Base-by-base conservation (phyloP, 1,140 invertebrate species). In the Leptopilina clavipes region DNA sequence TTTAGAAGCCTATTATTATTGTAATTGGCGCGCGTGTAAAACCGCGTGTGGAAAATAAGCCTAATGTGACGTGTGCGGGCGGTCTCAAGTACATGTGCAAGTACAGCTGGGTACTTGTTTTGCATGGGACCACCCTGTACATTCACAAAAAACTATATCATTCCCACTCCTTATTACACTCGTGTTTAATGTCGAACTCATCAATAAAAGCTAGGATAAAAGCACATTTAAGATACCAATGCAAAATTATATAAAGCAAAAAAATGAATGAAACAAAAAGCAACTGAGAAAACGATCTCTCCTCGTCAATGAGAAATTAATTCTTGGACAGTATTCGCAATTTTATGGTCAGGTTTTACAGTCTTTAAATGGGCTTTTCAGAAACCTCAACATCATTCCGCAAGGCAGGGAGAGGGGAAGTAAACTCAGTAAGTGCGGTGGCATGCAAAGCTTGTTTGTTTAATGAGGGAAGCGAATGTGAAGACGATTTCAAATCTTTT, bases 21-120 rank as follows among this genome's bases (percentile, higher is more conserved):
- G 86, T 90, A 90, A 90, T 90, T 89, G 86, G 86, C 83, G 85
- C 85, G 86, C 86, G 84, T 86, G 86, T 87, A 88, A 88, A 88
- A 87, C 81, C 83, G 84, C 85, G 84, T 88, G 88, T 89, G 89
- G 88, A 90, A 90, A 90, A 90, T 89, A 84, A 89, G 85, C 85
- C 82, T 89, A 89, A 90, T 87, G 86, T 86, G 86, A 88, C 83
- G 87, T 84, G 88, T 81, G 86, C 85, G 84, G 86, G 88, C 84
- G 85, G 82, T 77, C 75, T 80, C 76, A 71, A 52, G 17, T 45
- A 45, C 72, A 11, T n/a, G 48, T 59, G 31, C 31, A 52, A 37
- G 9, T 65, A 65, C 59, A 65, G 59, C 59, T 65, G 25, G 59
- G 11, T 22, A 65, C 59, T 65, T 65, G 59, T 65, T 65, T 40